A percentile compares a stretch with the other conserved stretches of the same genome.
Conservation (phyloP, 1,140 invertebrate genomes). For the Cecropterus lyciades region DNA sequence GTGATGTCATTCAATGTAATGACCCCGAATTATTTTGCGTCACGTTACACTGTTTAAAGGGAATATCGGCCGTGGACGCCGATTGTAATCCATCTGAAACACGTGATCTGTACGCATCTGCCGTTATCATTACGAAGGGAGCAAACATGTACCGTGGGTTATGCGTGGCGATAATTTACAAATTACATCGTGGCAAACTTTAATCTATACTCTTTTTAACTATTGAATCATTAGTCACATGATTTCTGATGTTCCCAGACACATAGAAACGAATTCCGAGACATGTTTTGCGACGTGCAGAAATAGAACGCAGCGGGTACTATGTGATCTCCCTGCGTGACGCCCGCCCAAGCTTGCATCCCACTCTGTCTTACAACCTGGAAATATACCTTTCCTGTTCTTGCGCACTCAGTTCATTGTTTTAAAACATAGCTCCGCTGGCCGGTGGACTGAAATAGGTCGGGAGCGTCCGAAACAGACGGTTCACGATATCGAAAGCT, state of each 20-base stretch:
- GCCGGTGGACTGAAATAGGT: constrained; percentile 80
- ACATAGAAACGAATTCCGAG: constrained; percentile 82
- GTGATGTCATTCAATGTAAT: constrained; percentile 59
- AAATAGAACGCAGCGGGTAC: constrained; percentile 80
- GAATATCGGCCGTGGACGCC: background rate
- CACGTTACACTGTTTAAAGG: constrained; percentile 38
- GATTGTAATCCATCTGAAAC: constrained; percentile 3
- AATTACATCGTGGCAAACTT: constrained; percentile 31
- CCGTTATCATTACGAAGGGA: constrained; percentile 3
- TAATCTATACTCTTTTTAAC: constrained; percentile 58
- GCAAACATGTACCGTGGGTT: background rate
- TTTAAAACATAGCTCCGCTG: constrained; percentile 69
- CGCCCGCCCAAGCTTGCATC: constrained; percentile 62
- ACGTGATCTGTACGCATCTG: constrained; percentile 4
- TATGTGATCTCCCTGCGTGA: constrained; percentile 77
- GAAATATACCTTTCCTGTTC: constrained; percentile 69
- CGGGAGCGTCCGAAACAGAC: constrained; percentile 76
- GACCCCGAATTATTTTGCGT: constrained; percentile 55
- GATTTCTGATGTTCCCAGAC: constrained; percentile 80
- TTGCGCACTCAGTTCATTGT: constrained; percentile 75
- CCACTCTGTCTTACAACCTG: constrained; percentile 61
- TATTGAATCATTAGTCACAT: constrained; percentile 77
- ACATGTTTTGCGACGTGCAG: constrained; percentile 80
- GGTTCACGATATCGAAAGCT: constrained; percentile 76
- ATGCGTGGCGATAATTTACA: background rate